Evolutionary conservation across 2,797 vertebrate genomes (phyloP).

Genomic region (Psittacula echo): DNA sequence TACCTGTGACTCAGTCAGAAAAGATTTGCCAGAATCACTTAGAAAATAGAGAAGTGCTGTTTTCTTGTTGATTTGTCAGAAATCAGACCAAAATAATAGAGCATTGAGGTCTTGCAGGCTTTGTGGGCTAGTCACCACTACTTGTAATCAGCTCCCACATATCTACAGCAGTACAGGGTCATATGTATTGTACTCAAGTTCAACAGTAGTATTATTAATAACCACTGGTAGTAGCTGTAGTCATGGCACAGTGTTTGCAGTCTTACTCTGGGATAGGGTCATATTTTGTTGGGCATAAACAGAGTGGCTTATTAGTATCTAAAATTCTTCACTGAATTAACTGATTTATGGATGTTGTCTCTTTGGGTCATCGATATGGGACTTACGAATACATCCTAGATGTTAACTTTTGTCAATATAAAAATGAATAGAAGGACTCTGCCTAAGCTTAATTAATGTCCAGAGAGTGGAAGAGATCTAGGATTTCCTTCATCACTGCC

Average conservation of each 20-base stretch:
- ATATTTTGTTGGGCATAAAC: neutral
- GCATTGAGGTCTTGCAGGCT: neutral
- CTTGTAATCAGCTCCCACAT: neutral
- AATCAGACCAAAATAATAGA: neutral
- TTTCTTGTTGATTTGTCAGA: neutral
- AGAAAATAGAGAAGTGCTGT: neutral
- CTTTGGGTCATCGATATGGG: neutral
- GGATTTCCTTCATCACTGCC: neutral
- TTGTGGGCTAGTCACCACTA: neutral
- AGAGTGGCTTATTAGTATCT: neutral
- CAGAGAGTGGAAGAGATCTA: neutral
- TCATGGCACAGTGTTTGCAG: neutral
- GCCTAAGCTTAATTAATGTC: neutral
- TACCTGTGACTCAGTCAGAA: neutral
- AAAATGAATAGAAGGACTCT: constrained; percentile 62
- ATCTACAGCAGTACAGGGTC: neutral
- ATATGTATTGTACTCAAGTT: neutral
- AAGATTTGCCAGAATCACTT: neutral
- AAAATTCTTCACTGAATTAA: neutral
- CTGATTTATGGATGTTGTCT: neutral
- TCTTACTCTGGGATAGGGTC: neutral
- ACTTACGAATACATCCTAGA: neutral
- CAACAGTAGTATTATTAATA: neutral
- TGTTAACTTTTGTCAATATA: constrained; percentile 36
- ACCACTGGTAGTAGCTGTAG: neutral